Evolutionary conservation across 2,888 invertebrate genomes (phyloP), one percentile per base, ranked within the genome.

Genomic region (Nebria brevicollis): DNA sequence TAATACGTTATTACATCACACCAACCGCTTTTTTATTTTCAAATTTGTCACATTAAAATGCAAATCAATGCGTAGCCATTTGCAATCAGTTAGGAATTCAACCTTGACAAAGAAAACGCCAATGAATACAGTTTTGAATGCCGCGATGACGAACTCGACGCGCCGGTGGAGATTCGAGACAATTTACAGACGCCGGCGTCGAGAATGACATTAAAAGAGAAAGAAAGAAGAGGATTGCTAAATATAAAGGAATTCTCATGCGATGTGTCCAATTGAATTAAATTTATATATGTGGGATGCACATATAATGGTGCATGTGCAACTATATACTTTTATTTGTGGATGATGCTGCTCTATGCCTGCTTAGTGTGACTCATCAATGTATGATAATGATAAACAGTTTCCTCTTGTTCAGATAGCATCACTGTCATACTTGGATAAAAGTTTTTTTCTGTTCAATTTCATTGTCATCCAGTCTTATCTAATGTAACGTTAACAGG

Each of bases 61-160:
- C 54, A 54, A 54, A 54, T 54, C 54, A 54, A 54, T 54, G 54
- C 54, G 4, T 11, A 7, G 54, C 54, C 54, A 54, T 54, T 54
- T 54, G 54, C 68, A 68, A 68, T 13, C 68, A 11, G 68, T 68
- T 68, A 11, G n/a, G 68, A 68, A 68, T 68, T 68, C 26, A 26
- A 15, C 68, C 68, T 68, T 68, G 68, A 68, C 68, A 68, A 68
- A 68, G 68, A 68, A 68, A 68, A 54, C 54, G 54, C 8, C 54
- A 54, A 54, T 54, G 54, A 54, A 13, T 3, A 54, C 54, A 54
- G 13, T 54, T 54, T 54, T 54, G 54, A 54, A 54, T 54, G 13
- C 54, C 54, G 26, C n/a, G 68, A 68, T 26, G 68, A 68, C 26
- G 26, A 68, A 13, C 8, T n/a, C 68, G 68, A 68, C 68, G 68